Evolutionary conservation across 1,140 invertebrate species (phyloP).

Genomic region (Drosophila kohkoa): DNA sequence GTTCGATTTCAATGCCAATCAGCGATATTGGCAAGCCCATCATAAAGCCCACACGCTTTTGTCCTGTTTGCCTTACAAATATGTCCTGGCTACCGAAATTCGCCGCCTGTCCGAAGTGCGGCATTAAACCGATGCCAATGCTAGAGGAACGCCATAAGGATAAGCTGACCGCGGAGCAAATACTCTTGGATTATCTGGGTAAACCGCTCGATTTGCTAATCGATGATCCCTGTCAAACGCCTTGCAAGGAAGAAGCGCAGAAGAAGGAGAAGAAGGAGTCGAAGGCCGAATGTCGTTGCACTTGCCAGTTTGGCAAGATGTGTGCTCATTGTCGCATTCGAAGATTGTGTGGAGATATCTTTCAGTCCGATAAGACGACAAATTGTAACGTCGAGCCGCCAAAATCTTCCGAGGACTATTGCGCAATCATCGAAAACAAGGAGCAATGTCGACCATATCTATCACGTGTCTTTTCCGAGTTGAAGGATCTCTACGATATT

Average conservation of each 20-base stretch:
- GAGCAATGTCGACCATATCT: conserved; percentile 67
- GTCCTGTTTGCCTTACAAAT: conserved; percentile 70
- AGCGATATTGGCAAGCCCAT: conserved; percentile 13
- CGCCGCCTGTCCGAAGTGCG: conserved; percentile 67
- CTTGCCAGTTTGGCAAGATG: conserved; percentile 55
- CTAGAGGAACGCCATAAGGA: conserved; percentile 45
- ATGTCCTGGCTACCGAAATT: conserved; percentile 76
- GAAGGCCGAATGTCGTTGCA: conserved; percentile 61
- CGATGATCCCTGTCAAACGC: conserved; percentile 17
- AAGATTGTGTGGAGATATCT: conserved; percentile 66
- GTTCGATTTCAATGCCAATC: conserved; percentile 30
- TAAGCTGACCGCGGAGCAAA: conserved; percentile 60
- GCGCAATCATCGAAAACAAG: conserved; percentile 44
- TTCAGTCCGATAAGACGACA: conserved; percentile 28
- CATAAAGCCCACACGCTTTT: conserved; percentile 63
- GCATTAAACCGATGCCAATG: conserved; percentile 59
- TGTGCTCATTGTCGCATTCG: conserved; percentile 78
- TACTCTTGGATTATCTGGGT: conserved; percentile 58
- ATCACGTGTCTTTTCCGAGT: conserved; percentile 74
- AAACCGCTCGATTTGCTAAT: conserved; percentile 26
- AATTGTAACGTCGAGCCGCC: conserved; percentile 34
- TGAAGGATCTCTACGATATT: conserved; percentile 73
- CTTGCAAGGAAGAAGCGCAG: background rate
- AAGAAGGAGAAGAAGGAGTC: background rate
- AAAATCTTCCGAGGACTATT: conserved; percentile 45